Percentiles rank a stretch among this genome's conserved stretches.
phyloP scores from a whole-genome alignment of 2,888 invertebrate genomes.

The Scrobipalpa costella region DNA sequence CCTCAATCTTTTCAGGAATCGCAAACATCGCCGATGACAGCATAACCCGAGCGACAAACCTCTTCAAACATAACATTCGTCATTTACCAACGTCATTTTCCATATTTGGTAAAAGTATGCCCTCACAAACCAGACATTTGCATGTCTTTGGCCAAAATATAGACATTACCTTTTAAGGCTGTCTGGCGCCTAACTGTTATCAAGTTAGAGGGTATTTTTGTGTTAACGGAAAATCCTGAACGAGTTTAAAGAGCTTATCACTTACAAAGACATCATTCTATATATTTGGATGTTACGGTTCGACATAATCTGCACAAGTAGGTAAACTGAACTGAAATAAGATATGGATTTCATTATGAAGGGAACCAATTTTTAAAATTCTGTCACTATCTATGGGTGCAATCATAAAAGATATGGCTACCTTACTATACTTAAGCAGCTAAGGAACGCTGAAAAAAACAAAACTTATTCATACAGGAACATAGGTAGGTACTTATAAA shows the following conservation, averaged over 20 bases:
- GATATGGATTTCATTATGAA: too few relatives aligned
- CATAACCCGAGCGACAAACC: background rate
- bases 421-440: too few relatives aligned
- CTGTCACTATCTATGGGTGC: too few relatives aligned
- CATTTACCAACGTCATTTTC: constrained; percentile 23
- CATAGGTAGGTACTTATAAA: too few relatives aligned
- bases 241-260: background rate
- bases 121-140: constrained; percentile 18
- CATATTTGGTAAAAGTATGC: constrained; percentile 15
- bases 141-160: constrained; percentile 30
- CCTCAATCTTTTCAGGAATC: constrained; percentile 7
- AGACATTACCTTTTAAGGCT: constrained; percentile 37
- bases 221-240: constrained; percentile 12
- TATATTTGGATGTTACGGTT: too few relatives aligned
- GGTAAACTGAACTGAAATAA: too few relatives aligned
- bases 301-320: too few relatives aligned
- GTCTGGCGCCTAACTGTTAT: constrained; percentile 33
- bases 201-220: constrained; percentile 31
- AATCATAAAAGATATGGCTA: too few relatives aligned
- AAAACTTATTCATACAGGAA: too few relatives aligned
- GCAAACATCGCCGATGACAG: constrained; percentile 4
- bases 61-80: constrained; percentile 9
- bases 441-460: too few relatives aligned
- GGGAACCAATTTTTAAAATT: too few relatives aligned
- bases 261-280: background rate